Percentiles rank a stretch among this genome's conserved stretches.
phyloP scores from a whole-genome alignment of 2,113 vertebrate genomes.

The Cranoglanis bouderius region DNA sequence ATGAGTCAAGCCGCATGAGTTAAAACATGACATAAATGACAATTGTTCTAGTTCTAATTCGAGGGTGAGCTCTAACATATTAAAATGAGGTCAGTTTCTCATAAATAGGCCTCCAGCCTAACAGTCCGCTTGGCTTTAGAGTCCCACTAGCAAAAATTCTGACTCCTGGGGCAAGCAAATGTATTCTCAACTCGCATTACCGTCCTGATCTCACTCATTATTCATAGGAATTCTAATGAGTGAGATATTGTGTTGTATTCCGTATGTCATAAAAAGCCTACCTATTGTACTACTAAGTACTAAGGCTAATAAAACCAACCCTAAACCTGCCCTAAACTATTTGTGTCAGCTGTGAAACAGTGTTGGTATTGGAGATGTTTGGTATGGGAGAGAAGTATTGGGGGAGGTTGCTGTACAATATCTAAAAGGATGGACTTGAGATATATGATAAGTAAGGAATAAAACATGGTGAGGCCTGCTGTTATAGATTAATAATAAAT shows the following conservation, averaged over 20 bases:
- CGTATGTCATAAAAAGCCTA: not conserved
- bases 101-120: slow-evolving; percentile 7
- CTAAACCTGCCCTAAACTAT: not conserved
- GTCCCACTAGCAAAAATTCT: not conserved
- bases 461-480: not conserved
- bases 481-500: not conserved
- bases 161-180: not conserved
- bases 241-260: not conserved
- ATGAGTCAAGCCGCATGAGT: slow-evolving; percentile 36
- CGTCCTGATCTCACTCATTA: not conserved
- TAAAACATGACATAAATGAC: slow-evolving; percentile 40
- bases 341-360: not conserved
- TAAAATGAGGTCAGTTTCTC: slow-evolving; percentile 40
- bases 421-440: not conserved
- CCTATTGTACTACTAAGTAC: not conserved
- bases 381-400: not conserved
- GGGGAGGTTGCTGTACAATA: not conserved
- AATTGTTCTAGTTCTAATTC: slow-evolving; percentile 48
- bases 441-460: not conserved
- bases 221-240: not conserved
- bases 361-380: not conserved
- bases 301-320: not conserved
- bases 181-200: not conserved
- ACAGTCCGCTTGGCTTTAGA: not conserved
- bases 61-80: slow-evolving; percentile 1